Evolutionary conservation across 1,140 invertebrate species (phyloP).

Genomic region (Orchesella cincta): DNA sequence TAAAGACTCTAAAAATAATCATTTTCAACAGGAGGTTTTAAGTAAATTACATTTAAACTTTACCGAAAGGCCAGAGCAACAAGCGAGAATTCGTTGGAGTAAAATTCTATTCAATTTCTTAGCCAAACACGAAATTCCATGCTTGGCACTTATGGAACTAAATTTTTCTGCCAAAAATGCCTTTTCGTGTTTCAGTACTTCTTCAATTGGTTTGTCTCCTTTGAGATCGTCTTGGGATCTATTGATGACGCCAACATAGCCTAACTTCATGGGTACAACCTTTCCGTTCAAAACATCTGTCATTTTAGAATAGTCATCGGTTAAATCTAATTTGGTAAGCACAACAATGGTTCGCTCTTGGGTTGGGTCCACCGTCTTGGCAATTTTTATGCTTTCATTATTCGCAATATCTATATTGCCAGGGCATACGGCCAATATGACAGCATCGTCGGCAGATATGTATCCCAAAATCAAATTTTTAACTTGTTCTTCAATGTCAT

Average conservation of each 20-base stretch:
- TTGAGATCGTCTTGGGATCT: slow-evolving; percentile 96
- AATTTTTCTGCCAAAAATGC: slow-evolving; percentile 92
- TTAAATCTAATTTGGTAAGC: slow-evolving; percentile 83
- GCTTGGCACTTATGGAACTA: slow-evolving; percentile 89
- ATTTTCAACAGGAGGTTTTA: not conserved
- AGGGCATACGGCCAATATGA: slow-evolving; percentile 64
- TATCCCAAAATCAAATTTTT: slow-evolving; percentile 53
- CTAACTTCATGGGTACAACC: slow-evolving; percentile 96
- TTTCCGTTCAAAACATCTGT: slow-evolving; percentile 96
- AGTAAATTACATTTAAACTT: too few relatives aligned
- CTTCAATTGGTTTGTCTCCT: slow-evolving; percentile 79
- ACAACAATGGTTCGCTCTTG: not conserved
- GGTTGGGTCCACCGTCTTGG: slow-evolving; percentile 71
- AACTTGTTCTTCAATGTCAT: slow-evolving; percentile 56
- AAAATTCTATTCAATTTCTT: slow-evolving; percentile 94
- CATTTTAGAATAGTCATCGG: slow-evolving; percentile 96
- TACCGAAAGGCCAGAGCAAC: too few relatives aligned
- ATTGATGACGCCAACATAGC: slow-evolving; percentile 97
- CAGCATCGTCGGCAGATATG: slow-evolving; percentile 54
- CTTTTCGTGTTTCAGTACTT: slow-evolving; percentile 90
- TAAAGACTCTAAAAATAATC: slow-evolving; percentile 16
- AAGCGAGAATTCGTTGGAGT: slow-evolving; percentile 98
- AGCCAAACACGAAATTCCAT: slow-evolving; percentile 92
- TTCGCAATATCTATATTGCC: slow-evolving; percentile 97
- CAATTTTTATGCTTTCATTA: slow-evolving; percentile 90